Evolutionary conservation across 2,888 invertebrate genomes (phyloP).

Genomic region (Morpho deidamia): DNA sequence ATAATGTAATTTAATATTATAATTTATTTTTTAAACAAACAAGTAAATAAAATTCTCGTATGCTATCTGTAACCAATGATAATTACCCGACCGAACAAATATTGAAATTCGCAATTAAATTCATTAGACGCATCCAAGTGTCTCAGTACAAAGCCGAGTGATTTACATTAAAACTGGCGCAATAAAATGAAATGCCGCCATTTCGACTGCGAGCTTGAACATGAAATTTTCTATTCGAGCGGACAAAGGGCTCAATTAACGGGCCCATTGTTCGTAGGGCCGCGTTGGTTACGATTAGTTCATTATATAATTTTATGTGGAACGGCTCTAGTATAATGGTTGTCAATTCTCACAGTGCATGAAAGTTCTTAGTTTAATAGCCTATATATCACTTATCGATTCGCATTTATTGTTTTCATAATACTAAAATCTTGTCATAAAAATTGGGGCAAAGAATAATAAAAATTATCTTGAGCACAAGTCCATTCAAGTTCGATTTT

Average conservation of each 20-base stretch:
- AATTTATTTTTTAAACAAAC: no score
- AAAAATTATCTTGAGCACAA: no score
- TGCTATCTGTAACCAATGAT: no score
- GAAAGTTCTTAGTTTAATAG: conserved; percentile 17
- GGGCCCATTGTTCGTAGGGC: conserved; percentile 58
- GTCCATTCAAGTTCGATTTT: no score
- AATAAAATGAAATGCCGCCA: conserved; percentile 60
- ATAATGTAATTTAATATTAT: no score
- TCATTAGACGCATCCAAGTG: conserved; percentile 31
- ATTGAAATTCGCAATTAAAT: conserved; percentile 27
- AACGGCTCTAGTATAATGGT: conserved; percentile 34
- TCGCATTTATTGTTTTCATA: background rate
- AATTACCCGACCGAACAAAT: conserved; percentile 25
- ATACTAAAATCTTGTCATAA: no score
- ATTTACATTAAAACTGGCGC: conserved; percentile 65
- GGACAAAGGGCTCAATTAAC: conserved; percentile 74
- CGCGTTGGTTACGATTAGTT: conserved; percentile 57
- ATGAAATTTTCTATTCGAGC: conserved; percentile 72
- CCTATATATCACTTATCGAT: conserved; percentile 20
- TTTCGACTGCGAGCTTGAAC: conserved; percentile 55
- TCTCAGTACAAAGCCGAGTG: conserved; percentile 57
- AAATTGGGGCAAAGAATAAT: no score
- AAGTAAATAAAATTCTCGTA: no score
- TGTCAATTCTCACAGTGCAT: conserved; percentile 22
- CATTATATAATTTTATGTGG: conserved; percentile 71